Evolutionary conservation across 2,888 invertebrate species (phyloP).

Genomic region (Gryllus longicercus): DNA sequence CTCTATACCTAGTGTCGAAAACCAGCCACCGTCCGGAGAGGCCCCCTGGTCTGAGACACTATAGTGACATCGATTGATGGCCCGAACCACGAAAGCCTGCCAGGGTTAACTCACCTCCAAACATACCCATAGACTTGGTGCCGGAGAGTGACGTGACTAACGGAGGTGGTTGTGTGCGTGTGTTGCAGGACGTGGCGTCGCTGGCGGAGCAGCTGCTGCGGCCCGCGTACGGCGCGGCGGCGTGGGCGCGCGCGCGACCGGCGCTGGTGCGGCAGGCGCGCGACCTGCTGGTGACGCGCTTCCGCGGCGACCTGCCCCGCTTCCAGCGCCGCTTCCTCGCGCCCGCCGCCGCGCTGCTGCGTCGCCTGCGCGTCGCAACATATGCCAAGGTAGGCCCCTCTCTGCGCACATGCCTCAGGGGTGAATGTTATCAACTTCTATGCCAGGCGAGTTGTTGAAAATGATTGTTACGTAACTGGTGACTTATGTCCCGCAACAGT

Average conservation of each 20-base stretch:
- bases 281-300: slow-evolving; percentile 63
- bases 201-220: slow-evolving; percentile 62
- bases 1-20: too few relatives aligned
- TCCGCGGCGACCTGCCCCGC: slow-evolving; percentile 59
- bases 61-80: too few relatives aligned
- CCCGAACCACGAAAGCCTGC: too few relatives aligned
- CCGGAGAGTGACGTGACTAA: not conserved
- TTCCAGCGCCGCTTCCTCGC: slow-evolving; percentile 63
- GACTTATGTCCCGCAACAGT: too few relatives aligned
- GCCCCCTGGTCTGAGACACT: too few relatives aligned
- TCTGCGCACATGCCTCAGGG: too few relatives aligned
- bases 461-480: too few relatives aligned
- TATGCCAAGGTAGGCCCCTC: slow-evolving; percentile 38
- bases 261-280: slow-evolving; percentile 65
- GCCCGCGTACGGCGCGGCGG: slow-evolving; percentile 57
- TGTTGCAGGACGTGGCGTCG: slow-evolving; percentile 36
- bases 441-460: too few relatives aligned
- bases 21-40: too few relatives aligned
- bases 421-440: too few relatives aligned
- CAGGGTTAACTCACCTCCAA: too few relatives aligned
- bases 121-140: not conserved
- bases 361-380: slow-evolving; percentile 38
- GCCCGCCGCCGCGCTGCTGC: slow-evolving; percentile 57
- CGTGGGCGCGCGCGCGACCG: slow-evolving; percentile 57
- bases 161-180: not conserved